A percentile compares a stretch with the other conserved stretches of the same genome.
phyloP scores from a whole-genome alignment of 2,888 invertebrate genomes.

The Cerceris ruficornis region DNA sequence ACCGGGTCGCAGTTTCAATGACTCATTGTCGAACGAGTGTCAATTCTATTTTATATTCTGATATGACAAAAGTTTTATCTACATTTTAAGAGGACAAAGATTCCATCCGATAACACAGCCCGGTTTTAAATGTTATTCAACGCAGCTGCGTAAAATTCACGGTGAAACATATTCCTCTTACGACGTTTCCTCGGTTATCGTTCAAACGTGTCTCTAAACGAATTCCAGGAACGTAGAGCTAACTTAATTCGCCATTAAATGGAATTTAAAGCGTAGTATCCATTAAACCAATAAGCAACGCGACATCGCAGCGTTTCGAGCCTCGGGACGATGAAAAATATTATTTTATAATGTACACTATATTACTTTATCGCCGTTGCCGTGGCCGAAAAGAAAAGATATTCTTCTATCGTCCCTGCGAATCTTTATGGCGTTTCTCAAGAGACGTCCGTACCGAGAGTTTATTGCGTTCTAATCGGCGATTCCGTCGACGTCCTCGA shows the following conservation, averaged over 20 bases:
- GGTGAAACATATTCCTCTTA: too few relatives aligned
- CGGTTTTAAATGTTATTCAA: too few relatives aligned
- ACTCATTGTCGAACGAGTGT: too few relatives aligned
- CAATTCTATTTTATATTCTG: too few relatives aligned
- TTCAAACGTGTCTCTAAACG: neutral
- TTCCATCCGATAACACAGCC: too few relatives aligned
- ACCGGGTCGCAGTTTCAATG: too few relatives aligned
- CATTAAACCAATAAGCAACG: neutral
- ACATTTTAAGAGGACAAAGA: too few relatives aligned
- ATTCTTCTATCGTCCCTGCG: slow-evolving; percentile 30
- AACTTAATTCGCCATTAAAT: too few relatives aligned
- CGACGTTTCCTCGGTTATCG: neutral
- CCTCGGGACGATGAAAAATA: slow-evolving; percentile 22
- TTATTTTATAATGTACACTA: slow-evolving; percentile 34
- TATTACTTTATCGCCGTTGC: slow-evolving; percentile 15
- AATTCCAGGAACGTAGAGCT: too few relatives aligned
- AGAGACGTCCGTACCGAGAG: slow-evolving; percentile 7
- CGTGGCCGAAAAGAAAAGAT: neutral
- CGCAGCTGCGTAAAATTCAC: too few relatives aligned
- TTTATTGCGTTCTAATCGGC: slow-evolving; percentile 61
- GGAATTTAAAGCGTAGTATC: too few relatives aligned
- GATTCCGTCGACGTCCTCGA: slow-evolving; percentile 24
- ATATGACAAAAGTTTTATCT: too few relatives aligned
- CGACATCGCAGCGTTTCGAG: neutral
- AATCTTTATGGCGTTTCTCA: slow-evolving; percentile 53